Base-by-base conservation (phyloP, 1,140 invertebrate species). In the Drosophila albomicans region DNA sequence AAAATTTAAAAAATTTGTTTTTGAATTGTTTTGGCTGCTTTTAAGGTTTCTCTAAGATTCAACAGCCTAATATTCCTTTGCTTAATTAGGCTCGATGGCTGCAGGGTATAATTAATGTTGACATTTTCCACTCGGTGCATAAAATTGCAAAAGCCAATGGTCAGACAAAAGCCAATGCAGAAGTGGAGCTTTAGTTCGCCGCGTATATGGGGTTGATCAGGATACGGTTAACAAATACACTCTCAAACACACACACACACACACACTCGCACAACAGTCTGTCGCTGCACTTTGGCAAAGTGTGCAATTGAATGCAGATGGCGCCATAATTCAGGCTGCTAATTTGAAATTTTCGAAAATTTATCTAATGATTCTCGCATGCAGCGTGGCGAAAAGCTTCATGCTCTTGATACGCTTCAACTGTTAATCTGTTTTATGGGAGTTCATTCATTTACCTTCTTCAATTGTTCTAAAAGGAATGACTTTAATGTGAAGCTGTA, bases 111-210 rank as follows among this genome's bases (percentile, higher is more conserved):
- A 91, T 91, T 91, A 91, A 91, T 91, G 88, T 91, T 91, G 88
- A 89, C 78, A 85, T 91, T 91, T 89, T 91, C 84, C 88, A 85
- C 89, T 82, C 84, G 71, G 70, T 86, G 80, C 62, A 80, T 86
- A 86, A 86, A 91, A 91, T 80, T 69, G 72, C 74, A 69, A 74
- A 75, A 64, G 62, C 63, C 67, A 62, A 64, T n/a, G 35, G 54
- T 41, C 54, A 57, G 54, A 41, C 54, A 57, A 57, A 69, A 59
- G 58, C 59, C 64, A 58, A 61, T 64, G 58, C 70, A 56, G 30
- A 43, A 54, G 32, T 49, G 38, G 10, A 75, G 68, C 61, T 61
- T 75, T 59, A 45, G 54, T 59, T n/a, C 11, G 46, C 13, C 51
- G 41, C 30, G 43, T 28, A n/a, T 49, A 15, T 49, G 20, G 71